Conservation (phyloP, 1,140 invertebrate genomes). For the Temnothorax curvispinosus region DNA sequence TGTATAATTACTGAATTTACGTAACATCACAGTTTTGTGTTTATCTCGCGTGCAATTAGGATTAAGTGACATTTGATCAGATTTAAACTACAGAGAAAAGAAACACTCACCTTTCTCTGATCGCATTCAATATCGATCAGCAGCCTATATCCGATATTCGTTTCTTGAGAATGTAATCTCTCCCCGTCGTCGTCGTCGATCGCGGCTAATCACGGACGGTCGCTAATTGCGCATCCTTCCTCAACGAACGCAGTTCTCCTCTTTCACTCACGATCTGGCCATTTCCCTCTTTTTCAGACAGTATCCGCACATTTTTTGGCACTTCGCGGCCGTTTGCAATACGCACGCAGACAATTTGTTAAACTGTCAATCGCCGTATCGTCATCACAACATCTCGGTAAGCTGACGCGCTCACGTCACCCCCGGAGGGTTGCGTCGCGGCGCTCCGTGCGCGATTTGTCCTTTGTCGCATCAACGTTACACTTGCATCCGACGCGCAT, state of each 20-base stretch:
- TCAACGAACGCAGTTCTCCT: not conserved
- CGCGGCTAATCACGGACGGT: not conserved
- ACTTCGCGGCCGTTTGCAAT: not conserved
- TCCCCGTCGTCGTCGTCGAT: not conserved
- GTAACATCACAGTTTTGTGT: not conserved
- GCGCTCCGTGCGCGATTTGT: constrained; percentile 30
- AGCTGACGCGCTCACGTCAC: constrained; percentile 10
- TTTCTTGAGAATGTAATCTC: not conserved
- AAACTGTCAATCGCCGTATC: constrained; percentile 20
- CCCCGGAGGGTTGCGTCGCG: constrained; percentile 40
- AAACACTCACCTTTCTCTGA: constrained; percentile 23
- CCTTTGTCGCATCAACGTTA: constrained; percentile 16
- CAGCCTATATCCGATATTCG: not conserved
- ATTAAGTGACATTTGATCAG: not conserved
- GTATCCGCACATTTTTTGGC: constrained; percentile 2
- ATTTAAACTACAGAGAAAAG: not conserved
- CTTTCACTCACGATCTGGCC: constrained; percentile 17
- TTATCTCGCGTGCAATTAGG: not conserved
- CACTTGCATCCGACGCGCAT: constrained; percentile 19
- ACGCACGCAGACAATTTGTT: not conserved
- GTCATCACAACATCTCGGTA: constrained; percentile 16
- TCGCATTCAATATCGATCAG: not conserved
- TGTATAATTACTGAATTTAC: not conserved
- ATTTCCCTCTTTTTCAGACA: not conserved
- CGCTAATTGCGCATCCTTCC: constrained; percentile 1